Evolutionary conservation across 2,797 vertebrate genomes (phyloP).

Genomic region (Coluber constrictor): DNA sequence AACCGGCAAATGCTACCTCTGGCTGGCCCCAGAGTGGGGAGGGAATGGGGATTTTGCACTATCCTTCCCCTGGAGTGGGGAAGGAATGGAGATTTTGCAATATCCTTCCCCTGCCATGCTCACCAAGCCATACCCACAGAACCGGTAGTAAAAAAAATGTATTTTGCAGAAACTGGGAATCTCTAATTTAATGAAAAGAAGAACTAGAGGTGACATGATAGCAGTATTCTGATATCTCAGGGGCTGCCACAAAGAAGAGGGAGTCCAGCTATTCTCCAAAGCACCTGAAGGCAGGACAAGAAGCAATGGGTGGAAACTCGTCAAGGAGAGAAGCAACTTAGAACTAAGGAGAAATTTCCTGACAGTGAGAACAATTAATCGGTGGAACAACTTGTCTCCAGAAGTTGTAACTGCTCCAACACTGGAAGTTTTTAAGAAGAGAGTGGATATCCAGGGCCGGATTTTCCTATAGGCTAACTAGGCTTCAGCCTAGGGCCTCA

Average conservation of each 20-base stretch:
- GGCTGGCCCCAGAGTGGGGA: no score
- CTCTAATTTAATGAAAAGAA: neutral
- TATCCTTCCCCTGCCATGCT: no score
- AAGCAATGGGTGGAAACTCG: neutral
- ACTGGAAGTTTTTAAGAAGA: neutral
- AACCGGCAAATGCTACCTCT: no score
- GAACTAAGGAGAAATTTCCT: neutral
- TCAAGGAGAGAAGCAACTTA: neutral
- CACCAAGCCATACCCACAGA: no score
- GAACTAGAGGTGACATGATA: neutral
- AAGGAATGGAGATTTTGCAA: no score
- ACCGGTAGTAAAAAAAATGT: no score
- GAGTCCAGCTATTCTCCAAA: neutral
- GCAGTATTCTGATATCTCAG: rapidly evolving
- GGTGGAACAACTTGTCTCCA: neutral
- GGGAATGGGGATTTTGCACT: no score
- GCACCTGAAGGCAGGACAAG: neutral
- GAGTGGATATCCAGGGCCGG: neutral
- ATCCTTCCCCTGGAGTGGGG: no score
- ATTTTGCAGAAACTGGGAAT: neutral
- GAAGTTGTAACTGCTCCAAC: neutral
- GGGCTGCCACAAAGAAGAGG: neutral
- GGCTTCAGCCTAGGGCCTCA: no score
- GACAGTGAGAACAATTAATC: neutral
- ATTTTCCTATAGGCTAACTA: no score